Evolutionary conservation across 2,888 invertebrate species (phyloP).

Genomic region (Drosophila fungiperda): DNA sequence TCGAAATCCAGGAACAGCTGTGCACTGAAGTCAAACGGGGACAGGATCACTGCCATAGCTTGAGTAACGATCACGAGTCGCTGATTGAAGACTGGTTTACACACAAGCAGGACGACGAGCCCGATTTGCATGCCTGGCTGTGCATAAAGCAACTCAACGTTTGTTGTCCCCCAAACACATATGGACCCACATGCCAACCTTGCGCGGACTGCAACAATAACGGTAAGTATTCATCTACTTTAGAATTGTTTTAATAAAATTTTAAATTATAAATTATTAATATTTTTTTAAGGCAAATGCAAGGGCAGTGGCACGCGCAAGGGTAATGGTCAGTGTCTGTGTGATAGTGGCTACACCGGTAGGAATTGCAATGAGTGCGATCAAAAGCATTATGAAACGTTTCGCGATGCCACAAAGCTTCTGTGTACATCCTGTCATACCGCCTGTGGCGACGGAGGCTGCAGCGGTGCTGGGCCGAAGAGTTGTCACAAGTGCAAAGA

Average conservation of each 20-base stretch:
- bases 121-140: slow-evolving; percentile 90
- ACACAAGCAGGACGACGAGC: slow-evolving; percentile 86
- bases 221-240: slow-evolving; percentile 57
- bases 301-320: slow-evolving; percentile 95
- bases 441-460: slow-evolving; percentile 91
- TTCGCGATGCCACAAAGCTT: slow-evolving; percentile 90
- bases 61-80: slow-evolving; percentile 93
- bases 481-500: slow-evolving; percentile 87
- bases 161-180: slow-evolving; percentile 95
- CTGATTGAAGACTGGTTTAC: slow-evolving; percentile 96
- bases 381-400: slow-evolving; percentile 90
- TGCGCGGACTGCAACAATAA: slow-evolving; percentile 95
- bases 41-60: slow-evolving; percentile 92
- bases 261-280: neutral
- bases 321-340: slow-evolving; percentile 96
- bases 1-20: slow-evolving; percentile 95
- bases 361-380: slow-evolving; percentile 92
- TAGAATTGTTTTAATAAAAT: neutral
- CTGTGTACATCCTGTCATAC: slow-evolving; percentile 92
- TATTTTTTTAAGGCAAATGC: slow-evolving; percentile 85
- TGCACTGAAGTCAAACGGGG: slow-evolving; percentile 91
- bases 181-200: slow-evolving; percentile 91
- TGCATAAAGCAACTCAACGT: slow-evolving; percentile 91
- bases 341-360: slow-evolving; percentile 93
- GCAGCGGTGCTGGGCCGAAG: slow-evolving; percentile 89